Evolutionary conservation across 1,140 invertebrate species (phyloP), one percentile per base, ranked within the genome.

Genomic region (Drosophila equinoxialis): DNA sequence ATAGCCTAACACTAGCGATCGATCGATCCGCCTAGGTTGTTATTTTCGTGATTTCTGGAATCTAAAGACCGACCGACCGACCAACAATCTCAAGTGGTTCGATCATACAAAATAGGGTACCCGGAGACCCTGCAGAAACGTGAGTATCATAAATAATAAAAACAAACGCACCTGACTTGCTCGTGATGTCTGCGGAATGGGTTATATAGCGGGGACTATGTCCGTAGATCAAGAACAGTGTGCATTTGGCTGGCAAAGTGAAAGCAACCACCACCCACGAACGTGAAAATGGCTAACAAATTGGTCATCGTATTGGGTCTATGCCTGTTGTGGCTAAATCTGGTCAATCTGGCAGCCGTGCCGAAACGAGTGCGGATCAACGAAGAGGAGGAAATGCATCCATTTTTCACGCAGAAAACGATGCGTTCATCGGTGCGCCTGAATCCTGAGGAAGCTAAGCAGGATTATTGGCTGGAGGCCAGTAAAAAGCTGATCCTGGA

Each of bases 391-490:
- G 67, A 83, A 0, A 87, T 90, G 81, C 90, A 91, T 76, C 87
- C 90, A 0, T 51, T 71, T 23, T 72, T 51, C 3, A 0, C 91
- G 48, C 48, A 45, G 6, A 17, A 20, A 2, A 59, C 71, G 14
- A 11, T 10, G 1, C 48, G 48, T 0, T 6, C 17, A 0, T 26
- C 62, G 1, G 4, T 39, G 37, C 1, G 4, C 3, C 33, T 65
- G 6, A 69, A 51, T 23, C 45, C 45, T 1, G 76, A 20, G 0
- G 92, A 93, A 77, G 54, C 73, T 2, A 90, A 79, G 2, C 79
- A 91, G 11, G 91, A 82, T 3, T 92, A 89, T 70, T 93, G 93
- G 93, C 64, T 81, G 13, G 74, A 86, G 55, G 69, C 77, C 20
- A 91, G 91, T 48, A 91, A 90, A 61, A 35, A 79, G 11, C 77